phyloP scores from a whole-genome alignment of 2,113 vertebrate species.

The Periophthalmodon schlosseri region DNA sequence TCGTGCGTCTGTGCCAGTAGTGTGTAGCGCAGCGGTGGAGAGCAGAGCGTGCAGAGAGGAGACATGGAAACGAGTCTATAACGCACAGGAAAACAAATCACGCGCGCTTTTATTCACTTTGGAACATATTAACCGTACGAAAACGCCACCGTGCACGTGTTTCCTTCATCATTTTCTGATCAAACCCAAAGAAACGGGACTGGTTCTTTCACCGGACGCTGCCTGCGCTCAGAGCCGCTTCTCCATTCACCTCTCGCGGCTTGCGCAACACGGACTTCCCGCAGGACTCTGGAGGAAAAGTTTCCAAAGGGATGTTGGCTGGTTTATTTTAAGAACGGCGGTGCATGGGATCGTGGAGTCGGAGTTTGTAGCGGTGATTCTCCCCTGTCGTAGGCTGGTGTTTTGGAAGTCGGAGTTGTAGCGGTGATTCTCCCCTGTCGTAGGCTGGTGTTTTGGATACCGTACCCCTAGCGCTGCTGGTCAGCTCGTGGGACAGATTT shows the following conservation, averaged over 20 bases:
- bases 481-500: constrained; percentile 15
- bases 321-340: not conserved
- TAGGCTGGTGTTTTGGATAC: constrained; percentile 31
- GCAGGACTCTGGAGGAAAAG: constrained; percentile 34
- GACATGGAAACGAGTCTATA: not conserved
- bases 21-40: constrained; percentile 16
- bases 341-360: constrained; percentile 41
- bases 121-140: not conserved
- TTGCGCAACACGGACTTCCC: constrained; percentile 9
- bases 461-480: constrained; percentile 25
- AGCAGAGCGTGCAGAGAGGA: not conserved
- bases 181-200: not conserved
- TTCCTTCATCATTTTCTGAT: not conserved
- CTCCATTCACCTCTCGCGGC: constrained; percentile 44
- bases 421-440: constrained; percentile 18
- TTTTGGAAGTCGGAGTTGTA: constrained; percentile 36
- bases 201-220: not conserved
- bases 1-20: constrained; percentile 6
- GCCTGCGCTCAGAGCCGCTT: constrained; percentile 35
- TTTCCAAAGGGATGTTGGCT: constrained; percentile 29
- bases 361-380: constrained; percentile 21
- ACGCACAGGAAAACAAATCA: constrained; percentile 11
- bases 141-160: not conserved
- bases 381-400: constrained; percentile 17
- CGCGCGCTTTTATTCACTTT: not conserved